Percentiles rank a stretch among this genome's conserved stretches.
phyloP scores from a whole-genome alignment of 2,797 vertebrate species.

The Oreortyx pictus region DNA sequence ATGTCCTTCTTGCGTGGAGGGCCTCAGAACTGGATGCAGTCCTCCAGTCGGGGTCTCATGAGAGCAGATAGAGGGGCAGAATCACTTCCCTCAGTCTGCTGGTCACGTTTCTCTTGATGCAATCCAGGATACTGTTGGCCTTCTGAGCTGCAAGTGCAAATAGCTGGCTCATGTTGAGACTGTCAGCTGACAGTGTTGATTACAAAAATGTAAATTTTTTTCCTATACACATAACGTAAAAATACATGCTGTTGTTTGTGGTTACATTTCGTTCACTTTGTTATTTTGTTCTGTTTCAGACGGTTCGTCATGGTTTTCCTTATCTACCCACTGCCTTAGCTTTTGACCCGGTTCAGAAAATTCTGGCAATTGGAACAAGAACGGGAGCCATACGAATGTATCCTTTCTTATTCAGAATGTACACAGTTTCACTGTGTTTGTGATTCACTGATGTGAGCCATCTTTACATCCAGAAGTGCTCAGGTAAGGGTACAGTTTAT shows the following conservation, averaged over 20 bases:
- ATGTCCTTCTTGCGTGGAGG: no score
- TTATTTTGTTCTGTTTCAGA: slow-evolving; percentile 84
- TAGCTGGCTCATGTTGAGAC: no score
- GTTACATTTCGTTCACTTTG: not conserved
- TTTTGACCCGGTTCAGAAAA: slow-evolving; percentile 98
- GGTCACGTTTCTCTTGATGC: no score
- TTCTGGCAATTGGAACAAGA: slow-evolving; percentile 94
- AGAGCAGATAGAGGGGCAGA: no score
- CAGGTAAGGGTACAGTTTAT: slow-evolving; percentile 66
- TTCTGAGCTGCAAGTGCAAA: no score
- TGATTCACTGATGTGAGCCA: not conserved
- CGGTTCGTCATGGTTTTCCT: slow-evolving; percentile 96
- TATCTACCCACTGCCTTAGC: slow-evolving; percentile 94
- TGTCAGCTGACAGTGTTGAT: no score
- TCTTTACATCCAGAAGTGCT: not conserved
- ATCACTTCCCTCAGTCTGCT: no score
- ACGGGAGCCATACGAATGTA: slow-evolving; percentile 96
- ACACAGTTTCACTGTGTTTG: slow-evolving; percentile 34
- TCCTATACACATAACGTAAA: not conserved
- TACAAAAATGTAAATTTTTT: not conserved
- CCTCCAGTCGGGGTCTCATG: no score
- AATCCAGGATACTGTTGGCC: no score
- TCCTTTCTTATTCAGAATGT: slow-evolving; percentile 84
- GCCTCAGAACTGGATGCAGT: no score
- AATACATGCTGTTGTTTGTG: not conserved